Conservation (phyloP, 2,797 vertebrate species). For the Rousettus madagascariensis region DNA sequence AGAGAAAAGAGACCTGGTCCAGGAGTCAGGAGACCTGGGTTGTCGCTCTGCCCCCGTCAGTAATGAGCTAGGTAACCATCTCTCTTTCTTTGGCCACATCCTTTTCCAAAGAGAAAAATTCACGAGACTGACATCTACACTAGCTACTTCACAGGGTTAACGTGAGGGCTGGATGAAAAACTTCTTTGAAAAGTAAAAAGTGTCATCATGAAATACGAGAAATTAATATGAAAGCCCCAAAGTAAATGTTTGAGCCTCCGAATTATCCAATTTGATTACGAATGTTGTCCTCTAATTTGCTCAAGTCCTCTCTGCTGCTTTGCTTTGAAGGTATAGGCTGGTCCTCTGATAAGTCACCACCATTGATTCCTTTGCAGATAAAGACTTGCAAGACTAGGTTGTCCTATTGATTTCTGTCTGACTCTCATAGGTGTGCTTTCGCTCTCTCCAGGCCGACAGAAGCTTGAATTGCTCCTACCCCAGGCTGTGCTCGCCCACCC, state of each 20-base stretch:
- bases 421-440: neutral
- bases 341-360: neutral
- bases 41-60: neutral
- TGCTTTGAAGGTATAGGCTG: neutral
- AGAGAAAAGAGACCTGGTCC: slow-evolving; percentile 49
- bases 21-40: slow-evolving; percentile 35
- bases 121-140: neutral
- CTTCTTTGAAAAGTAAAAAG: slow-evolving; percentile 39
- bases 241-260: neutral
- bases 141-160: neutral
- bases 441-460: neutral
- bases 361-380: neutral
- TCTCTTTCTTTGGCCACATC: slow-evolving; percentile 32
- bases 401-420: neutral
- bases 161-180: neutral
- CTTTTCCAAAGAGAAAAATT: slow-evolving; percentile 27
- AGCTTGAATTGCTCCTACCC: neutral
- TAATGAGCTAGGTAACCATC: neutral
- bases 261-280: neutral
- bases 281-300: neutral
- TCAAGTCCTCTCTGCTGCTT: neutral
- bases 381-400: neutral
- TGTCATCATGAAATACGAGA: neutral
- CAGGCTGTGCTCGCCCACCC: neutral
- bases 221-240: neutral